These are phyloP conservation scores for Aricia artaxerxes DNA, from an alignment of 2,888 invertebrate genomes.

Conservation along the genomic window DNA sequence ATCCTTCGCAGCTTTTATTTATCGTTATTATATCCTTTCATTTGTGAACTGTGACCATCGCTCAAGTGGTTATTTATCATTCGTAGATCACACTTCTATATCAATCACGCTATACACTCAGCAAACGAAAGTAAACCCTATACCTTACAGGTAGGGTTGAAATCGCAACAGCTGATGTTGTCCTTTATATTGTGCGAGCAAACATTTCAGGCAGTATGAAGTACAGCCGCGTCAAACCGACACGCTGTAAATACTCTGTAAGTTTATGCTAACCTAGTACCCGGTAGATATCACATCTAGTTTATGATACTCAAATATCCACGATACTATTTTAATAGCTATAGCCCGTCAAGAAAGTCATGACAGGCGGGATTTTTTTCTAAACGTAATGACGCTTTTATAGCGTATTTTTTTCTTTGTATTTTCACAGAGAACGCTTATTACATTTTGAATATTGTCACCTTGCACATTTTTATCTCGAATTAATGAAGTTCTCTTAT, in stretches of 20 bases:
- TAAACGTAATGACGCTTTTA: too few species aligned
- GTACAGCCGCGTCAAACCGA: background rate
- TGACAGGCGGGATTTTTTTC: too few species aligned
- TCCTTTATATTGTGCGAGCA: background rate
- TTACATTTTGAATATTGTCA: too few species aligned
- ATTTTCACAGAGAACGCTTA: too few species aligned
- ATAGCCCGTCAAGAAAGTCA: too few species aligned
- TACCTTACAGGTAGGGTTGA: background rate
- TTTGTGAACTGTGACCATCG: background rate
- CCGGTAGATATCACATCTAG: background rate
- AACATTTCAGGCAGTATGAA: slow-evolving; percentile 13
- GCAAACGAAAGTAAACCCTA: background rate
- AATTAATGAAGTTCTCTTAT: too few species aligned
- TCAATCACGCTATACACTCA: background rate
- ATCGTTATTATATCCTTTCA: background rate
- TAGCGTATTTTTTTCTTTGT: too few species aligned
- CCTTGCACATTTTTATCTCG: too few species aligned
- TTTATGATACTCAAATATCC: background rate
- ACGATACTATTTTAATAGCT: background rate
- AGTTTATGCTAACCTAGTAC: slow-evolving; percentile 9
- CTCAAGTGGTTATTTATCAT: slow-evolving; percentile 21
- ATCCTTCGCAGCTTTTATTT: background rate
- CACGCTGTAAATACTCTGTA: background rate
- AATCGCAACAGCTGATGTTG: background rate
- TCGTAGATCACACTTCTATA: slow-evolving; percentile 18